Evolutionary conservation across 1,140 invertebrate species (phyloP).

Genomic region (Periplaneta americana): DNA sequence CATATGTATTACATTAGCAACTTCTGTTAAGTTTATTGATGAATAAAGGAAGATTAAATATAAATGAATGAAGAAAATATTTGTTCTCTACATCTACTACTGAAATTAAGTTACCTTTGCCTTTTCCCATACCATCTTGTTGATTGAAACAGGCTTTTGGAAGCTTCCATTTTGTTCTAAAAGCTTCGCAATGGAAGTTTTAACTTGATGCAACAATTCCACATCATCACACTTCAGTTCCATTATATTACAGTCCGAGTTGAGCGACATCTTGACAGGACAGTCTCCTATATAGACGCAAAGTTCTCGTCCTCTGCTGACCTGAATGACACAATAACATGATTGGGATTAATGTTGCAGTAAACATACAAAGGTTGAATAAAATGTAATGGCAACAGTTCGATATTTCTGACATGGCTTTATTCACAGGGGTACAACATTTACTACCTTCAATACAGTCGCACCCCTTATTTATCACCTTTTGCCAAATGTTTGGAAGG

Average conservation of each 20-base stretch:
- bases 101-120: neutral
- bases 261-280: neutral
- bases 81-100: neutral
- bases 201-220: neutral
- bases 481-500: neutral
- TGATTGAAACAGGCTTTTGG: neutral
- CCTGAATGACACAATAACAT: neutral
- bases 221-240: neutral
- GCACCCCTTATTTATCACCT: neutral
- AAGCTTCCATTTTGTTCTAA: neutral
- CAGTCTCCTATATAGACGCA: neutral
- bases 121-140: neutral
- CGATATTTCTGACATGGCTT: no score
- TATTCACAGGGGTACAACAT: no score
- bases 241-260: neutral
- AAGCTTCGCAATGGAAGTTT: neutral
- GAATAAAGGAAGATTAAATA: neutral
- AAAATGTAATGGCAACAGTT: neutral
- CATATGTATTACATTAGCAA: neutral
- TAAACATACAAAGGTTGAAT: no score
- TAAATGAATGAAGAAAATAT: neutral
- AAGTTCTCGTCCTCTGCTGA: neutral
- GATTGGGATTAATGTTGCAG: no score
- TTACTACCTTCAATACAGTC: no score
- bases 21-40: neutral